Base-by-base conservation (phyloP, 2,888 invertebrate genomes). In the Folsomia candida region DNA sequence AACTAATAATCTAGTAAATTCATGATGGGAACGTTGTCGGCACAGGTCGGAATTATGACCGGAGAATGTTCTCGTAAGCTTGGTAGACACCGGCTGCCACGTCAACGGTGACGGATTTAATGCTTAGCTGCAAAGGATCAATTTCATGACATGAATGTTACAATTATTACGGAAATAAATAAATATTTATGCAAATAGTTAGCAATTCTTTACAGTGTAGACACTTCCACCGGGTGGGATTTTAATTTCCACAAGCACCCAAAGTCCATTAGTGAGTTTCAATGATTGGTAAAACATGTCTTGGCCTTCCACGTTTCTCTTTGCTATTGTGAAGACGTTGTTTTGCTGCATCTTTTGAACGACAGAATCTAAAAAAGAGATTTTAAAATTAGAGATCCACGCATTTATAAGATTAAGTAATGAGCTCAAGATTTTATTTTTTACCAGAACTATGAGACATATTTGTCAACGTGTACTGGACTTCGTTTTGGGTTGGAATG, bases 211-310 rank as follows among this genome's bases (percentile, higher is more conserved):
- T 81, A 97, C 90, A 20, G 95, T 95, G 51, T 97, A 93, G 82
- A 91, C 91, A 0, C 93, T 90, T 83, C 93, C 93, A 60, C 95
- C 94, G 0, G 97, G 97, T 81, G 95, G 94, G 74, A 98, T 87
- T 84, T 99, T 99, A 67, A 99, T 86, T 84, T 99, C 99, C 68
- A 96, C 88, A 27, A 99, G 86, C 4, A 98, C 94, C 96, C 97
- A 97, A 81, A 99, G 96, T 80, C 94, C 94, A 84, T 99, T 99
- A 14, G 94, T 93, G 68, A 99, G 87, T 84, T 97, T 97, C 11
- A 99, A 85, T 0, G 96, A 97, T 82, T 99, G 98, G 85, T 99
- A 99, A 1, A 99, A 86, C 95, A 99, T 97, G 81, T 99, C 98
- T 83, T 99, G 98, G 0, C 98, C 98, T 84, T 99, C 99, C 0